Conservation (phyloP, 2,113 vertebrate species). For the Zootoca vivipara region DNA sequence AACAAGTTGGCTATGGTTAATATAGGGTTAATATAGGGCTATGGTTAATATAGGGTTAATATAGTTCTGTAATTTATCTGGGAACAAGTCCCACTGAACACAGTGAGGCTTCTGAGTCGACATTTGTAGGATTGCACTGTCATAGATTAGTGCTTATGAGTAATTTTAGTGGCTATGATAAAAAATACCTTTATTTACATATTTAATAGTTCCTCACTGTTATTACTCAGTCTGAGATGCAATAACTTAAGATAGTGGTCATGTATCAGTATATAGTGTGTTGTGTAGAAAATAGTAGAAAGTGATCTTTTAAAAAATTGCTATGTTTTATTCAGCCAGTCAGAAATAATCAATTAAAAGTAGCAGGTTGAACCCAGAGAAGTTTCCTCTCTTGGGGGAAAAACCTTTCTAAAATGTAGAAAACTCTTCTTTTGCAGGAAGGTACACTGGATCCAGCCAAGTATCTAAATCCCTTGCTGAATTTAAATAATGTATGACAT, state of each 20-base stretch:
- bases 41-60: neutral
- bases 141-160: no score
- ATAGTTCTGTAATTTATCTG: no score
- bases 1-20: neutral
- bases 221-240: conserved; percentile 30
- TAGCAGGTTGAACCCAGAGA: neutral
- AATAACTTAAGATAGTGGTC: neutral
- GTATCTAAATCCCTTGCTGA: neutral
- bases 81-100: no score
- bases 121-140: no score
- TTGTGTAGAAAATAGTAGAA: neutral
- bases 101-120: no score
- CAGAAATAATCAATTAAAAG: neutral
- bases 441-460: neutral
- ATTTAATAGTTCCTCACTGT: conserved; percentile 27
- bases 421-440: neutral
- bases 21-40: no score
- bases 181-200: neutral
- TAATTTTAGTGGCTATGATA: neutral
- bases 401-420: neutral
- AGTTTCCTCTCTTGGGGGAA: neutral
- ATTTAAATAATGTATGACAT: conserved; percentile 2
- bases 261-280: neutral
- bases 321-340: neutral
- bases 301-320: neutral